These are phyloP conservation scores for Aulostomus chinensis DNA, from an alignment of 2,797 vertebrate genomes.

Conservation along the genomic window DNA sequence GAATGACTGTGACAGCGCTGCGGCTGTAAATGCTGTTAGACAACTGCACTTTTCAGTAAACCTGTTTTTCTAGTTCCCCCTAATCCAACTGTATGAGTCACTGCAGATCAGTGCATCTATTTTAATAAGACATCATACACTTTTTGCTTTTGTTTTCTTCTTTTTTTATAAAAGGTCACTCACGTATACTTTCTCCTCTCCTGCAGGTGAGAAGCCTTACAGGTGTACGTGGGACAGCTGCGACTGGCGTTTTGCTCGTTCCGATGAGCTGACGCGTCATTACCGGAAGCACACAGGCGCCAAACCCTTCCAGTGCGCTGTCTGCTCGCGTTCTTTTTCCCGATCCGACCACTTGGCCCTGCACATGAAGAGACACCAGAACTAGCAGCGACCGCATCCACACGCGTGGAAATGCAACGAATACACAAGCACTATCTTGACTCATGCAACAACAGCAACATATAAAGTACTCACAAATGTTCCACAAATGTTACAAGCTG, in stretches of 20 bases:
- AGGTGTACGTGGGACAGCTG: slow-evolving; percentile 98
- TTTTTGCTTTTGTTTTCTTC: no score
- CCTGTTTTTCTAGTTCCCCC: slow-evolving; percentile 62
- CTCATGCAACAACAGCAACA: slow-evolving; percentile 1
- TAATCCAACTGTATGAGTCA: slow-evolving; percentile 48
- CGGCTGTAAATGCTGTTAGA: slow-evolving; percentile 22
- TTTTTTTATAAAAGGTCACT: no score
- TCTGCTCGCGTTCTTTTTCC: slow-evolving; percentile 97
- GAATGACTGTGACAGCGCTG: slow-evolving; percentile 46
- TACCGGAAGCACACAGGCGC: slow-evolving; percentile 98
- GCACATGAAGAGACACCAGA: slow-evolving; percentile 98
- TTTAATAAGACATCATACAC: no score
- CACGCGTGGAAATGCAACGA: slow-evolving; percentile 9
- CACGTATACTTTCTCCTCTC: background rate
- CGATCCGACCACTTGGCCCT: slow-evolving; percentile 97
- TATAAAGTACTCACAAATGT: slow-evolving; percentile 19
- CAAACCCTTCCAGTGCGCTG: slow-evolving; percentile 96
- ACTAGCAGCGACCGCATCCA: slow-evolving; percentile 69
- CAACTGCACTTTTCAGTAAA: slow-evolving; percentile 42
- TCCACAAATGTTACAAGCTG: slow-evolving; percentile 22
- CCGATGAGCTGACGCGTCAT: slow-evolving; percentile 95
- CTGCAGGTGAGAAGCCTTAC: slow-evolving; percentile 96
- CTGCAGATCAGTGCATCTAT: background rate
- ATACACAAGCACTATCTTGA: slow-evolving; percentile 40
- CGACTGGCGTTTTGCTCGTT: slow-evolving; percentile 97